A percentile compares a stretch with the other conserved stretches of the same genome.
Evolutionary conservation across 2,113 vertebrate genomes (phyloP).

Genomic region (Microtus oregoni): DNA sequence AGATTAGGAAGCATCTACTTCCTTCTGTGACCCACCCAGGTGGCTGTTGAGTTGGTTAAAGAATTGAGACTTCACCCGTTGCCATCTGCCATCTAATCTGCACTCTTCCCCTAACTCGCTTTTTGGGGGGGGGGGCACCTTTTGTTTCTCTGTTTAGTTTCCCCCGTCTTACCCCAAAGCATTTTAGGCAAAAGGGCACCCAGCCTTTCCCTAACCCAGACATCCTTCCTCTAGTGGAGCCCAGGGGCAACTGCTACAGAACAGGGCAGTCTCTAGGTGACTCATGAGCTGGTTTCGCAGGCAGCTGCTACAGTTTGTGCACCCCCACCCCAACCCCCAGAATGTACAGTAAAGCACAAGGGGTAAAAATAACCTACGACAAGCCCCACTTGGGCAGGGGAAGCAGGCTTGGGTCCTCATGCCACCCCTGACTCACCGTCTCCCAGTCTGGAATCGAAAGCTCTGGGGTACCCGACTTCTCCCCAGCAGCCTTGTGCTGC

Average conservation of each 20-base stretch:
- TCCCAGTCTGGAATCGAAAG: conserved; percentile 54
- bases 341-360: conserved; percentile 37
- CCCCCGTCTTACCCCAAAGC: neutral
- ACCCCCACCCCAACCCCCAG: neutral
- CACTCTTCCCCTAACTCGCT: neutral
- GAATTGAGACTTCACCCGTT: neutral
- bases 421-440: neutral
- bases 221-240: neutral
- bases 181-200: neutral
- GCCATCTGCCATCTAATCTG: neutral
- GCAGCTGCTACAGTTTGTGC: conserved; percentile 61
- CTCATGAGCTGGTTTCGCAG: conserved; percentile 68
- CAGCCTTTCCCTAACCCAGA: neutral
- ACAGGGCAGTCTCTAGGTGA: conserved; percentile 57
- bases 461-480: neutral
- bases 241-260: conserved; percentile 29
- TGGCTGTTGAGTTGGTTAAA: neutral
- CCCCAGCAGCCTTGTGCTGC: neutral
- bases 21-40: conserved; percentile 26
- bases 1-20: neutral
- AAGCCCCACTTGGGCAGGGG: neutral
- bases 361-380: conserved; percentile 69
- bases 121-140: neutral
- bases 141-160: neutral
- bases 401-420: conserved; percentile 18